Percentiles rank a stretch among this genome's conserved stretches.
These are phyloP conservation scores for Drosophila kuntzei DNA, from an alignment of 2,888 invertebrate genomes.

Conservation along the genomic window DNA sequence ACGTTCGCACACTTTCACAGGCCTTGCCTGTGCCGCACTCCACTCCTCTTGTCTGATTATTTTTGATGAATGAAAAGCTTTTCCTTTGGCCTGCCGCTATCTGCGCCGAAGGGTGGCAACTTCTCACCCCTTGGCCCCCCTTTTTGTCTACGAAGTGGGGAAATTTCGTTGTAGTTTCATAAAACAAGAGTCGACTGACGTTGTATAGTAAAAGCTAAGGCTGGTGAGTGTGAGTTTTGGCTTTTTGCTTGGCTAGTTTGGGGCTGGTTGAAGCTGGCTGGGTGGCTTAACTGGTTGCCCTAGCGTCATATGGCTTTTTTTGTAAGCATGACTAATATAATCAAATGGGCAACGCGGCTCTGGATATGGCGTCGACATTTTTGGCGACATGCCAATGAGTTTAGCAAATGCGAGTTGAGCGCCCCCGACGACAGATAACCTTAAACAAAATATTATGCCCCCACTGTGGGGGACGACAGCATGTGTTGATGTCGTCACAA, in stretches of 20 bases:
- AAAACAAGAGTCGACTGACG: constrained; percentile 54
- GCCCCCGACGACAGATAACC: constrained; percentile 57
- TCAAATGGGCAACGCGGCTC: constrained; percentile 66
- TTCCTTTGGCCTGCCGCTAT: constrained; percentile 60
- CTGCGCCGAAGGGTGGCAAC: constrained; percentile 25
- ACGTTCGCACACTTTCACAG: constrained; percentile 9
- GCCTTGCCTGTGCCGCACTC: constrained; percentile 7
- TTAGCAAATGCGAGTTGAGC: constrained; percentile 55
- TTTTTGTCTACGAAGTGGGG: constrained; percentile 11
- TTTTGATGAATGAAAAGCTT: constrained; percentile 84
- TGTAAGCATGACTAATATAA: constrained; percentile 79
- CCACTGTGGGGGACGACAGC: constrained; percentile 26
- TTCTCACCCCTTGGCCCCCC: constrained; percentile 3
- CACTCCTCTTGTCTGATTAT: constrained; percentile 55
- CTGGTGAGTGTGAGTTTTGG: constrained; percentile 22
- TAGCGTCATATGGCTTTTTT: constrained; percentile 79
- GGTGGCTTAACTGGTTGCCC: constrained; percentile 31
- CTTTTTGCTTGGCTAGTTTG: constrained; percentile 24
- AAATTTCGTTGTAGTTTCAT: constrained; percentile 32
- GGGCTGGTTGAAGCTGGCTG: constrained; percentile 2
- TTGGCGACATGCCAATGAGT: constrained; percentile 77
- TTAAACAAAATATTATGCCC: constrained; percentile 52
- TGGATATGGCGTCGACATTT: constrained; percentile 69
- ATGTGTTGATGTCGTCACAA: constrained; percentile 72
- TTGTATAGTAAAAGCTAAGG: constrained; percentile 61